Evolutionary conservation across 1,140 invertebrate species (phyloP).

Genomic region (Magallana angulata): DNA sequence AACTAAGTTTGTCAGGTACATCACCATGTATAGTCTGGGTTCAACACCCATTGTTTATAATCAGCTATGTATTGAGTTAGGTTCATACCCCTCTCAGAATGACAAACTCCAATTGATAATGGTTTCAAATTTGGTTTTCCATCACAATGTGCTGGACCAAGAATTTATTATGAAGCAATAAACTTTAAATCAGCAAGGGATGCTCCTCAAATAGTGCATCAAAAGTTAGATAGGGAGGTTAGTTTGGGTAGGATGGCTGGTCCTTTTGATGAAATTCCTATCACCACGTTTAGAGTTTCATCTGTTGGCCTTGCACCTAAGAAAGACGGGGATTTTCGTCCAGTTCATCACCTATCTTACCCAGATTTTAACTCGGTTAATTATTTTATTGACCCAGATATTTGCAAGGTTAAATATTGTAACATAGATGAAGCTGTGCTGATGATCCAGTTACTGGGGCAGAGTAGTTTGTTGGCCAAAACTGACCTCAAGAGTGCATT

Average conservation of each 20-base stretch:
- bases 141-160: background rate
- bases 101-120: background rate
- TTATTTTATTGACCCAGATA: slow-evolving; percentile 48
- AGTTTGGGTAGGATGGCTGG: too few species aligned
- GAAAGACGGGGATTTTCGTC: slow-evolving; percentile 43
- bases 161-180: slow-evolving; percentile 7
- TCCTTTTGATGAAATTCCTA: too few species aligned
- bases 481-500: too few species aligned
- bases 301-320: too few species aligned
- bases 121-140: slow-evolving; percentile 3
- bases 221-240: too few species aligned
- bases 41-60: background rate
- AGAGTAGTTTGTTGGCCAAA: too few species aligned
- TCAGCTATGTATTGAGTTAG: background rate
- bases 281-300: too few species aligned
- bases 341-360: slow-evolving; percentile 57
- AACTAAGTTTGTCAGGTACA: background rate
- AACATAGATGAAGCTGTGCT: too few species aligned
- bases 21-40: too few species aligned
- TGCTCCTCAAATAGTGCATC: too few species aligned
- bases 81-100: background rate
- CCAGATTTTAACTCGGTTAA: slow-evolving; percentile 54
- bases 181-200: slow-evolving; percentile 24
- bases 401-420: too few species aligned
- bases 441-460: too few species aligned